A percentile compares a stretch with the other conserved stretches of the same genome.
phyloP scores from a whole-genome alignment of 2,113 vertebrate genomes.

The Hyperopisus bebe region DNA sequence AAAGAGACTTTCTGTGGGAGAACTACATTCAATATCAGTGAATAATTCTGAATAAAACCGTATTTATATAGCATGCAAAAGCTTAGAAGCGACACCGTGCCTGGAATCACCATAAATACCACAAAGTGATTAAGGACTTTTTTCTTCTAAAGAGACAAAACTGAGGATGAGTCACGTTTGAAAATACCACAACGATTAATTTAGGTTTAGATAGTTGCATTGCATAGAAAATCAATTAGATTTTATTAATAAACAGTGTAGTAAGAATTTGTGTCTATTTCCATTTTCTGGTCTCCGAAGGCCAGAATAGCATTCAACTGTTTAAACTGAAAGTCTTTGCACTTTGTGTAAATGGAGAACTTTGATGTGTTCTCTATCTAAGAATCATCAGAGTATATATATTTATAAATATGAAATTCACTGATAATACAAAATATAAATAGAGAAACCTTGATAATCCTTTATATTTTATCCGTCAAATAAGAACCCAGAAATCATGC shows the following conservation, averaged over 20 bases:
- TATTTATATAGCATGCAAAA: slow-evolving; percentile 16
- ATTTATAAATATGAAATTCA: not conserved
- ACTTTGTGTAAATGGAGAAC: not conserved
- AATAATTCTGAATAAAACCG: slow-evolving; percentile 6
- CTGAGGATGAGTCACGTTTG: not conserved
- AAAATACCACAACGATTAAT: not conserved
- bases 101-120: not conserved
- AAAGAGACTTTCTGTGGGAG: slow-evolving; percentile 78
- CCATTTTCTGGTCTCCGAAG: not conserved
- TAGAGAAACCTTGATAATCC: not conserved
- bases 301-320: not conserved
- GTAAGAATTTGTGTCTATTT: not conserved
- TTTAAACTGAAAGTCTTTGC: not conserved
- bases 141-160: slow-evolving; percentile 1
- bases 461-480: not conserved
- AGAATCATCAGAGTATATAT: not conserved
- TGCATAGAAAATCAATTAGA: not conserved
- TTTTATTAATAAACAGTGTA: not conserved
- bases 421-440: not conserved
- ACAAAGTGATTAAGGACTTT: not conserved
- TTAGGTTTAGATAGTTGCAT: not conserved
- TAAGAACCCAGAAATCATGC: not conserved
- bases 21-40: slow-evolving; percentile 58
- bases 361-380: not conserved
- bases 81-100: slow-evolving; percentile 8